A percentile compares a stretch with the other conserved stretches of the same genome.
These are phyloP conservation scores for Goniozus legneri DNA, from an alignment of 1,140 invertebrate genomes.

Conservation along the genomic window DNA sequence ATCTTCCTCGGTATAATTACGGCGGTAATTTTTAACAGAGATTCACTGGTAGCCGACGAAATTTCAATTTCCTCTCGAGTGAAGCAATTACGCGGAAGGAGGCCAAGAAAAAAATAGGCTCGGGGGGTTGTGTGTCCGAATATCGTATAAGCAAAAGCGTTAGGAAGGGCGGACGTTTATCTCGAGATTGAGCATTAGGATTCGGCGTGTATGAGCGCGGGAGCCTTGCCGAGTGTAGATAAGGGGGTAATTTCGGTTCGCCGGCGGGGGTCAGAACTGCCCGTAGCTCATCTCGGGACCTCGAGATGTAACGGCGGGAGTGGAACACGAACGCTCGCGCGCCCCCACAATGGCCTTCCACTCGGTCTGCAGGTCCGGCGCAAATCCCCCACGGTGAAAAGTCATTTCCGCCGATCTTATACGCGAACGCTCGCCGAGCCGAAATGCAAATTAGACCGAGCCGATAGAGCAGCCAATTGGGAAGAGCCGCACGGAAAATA, in stretches of 20 bases:
- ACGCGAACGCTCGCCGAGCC: not conserved
- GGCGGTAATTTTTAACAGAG: no score
- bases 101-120: no score
- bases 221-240: constrained; percentile 43
- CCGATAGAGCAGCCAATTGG: constrained; percentile 1
- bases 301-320: no score
- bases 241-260: constrained; percentile 48
- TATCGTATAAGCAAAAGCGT: no score
- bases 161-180: constrained; percentile 36
- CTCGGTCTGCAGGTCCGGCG: not conserved
- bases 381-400: constrained; percentile 15
- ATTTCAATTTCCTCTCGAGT: no score
- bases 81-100: no score
- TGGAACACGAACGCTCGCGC: constrained; percentile 24
- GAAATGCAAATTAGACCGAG: not conserved
- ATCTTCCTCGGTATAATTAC: no score
- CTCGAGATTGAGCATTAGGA: constrained; percentile 49
- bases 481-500: no score
- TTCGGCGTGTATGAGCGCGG: constrained; percentile 36
- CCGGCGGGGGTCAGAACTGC: constrained; percentile 42
- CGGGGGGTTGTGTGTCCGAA: no score
- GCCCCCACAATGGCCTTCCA: constrained; percentile 15
- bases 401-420: constrained; percentile 44
- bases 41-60: no score
- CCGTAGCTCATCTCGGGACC: constrained; percentile 47